Evolutionary conservation across 2,888 invertebrate species (phyloP).

Genomic region (Furcula furcula): DNA sequence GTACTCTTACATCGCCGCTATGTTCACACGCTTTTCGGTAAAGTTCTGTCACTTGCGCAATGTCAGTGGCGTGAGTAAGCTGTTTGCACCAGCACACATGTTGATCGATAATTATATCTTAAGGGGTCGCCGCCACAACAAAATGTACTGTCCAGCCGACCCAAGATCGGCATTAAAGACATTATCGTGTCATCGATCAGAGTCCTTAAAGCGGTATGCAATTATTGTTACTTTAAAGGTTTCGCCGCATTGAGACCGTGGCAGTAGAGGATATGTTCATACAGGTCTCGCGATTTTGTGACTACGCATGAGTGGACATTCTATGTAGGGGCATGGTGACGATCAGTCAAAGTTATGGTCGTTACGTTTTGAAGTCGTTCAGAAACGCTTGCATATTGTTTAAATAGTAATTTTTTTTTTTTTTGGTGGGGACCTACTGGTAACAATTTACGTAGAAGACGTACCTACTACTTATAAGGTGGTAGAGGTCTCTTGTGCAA

Average conservation of each 20-base stretch:
- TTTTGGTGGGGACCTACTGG: no score
- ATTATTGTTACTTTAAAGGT: slow-evolving; percentile 56
- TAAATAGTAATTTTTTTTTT: no score
- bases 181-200: slow-evolving; percentile 75
- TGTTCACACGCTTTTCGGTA: neutral
- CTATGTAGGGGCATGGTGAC: no score
- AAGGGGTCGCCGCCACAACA: slow-evolving; percentile 44
- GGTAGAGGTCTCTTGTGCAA: no score
- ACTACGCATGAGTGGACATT: no score
- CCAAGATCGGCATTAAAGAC: slow-evolving; percentile 63
- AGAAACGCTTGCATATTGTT: no score
- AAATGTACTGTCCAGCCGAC: slow-evolving; percentile 55
- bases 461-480: no score
- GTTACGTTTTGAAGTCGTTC: no score
- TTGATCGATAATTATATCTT: slow-evolving; percentile 32
- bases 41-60: neutral
- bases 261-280: neutral
- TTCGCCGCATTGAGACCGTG: slow-evolving; percentile 1
- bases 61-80: neutral
- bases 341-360: no score
- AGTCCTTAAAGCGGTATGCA: slow-evolving; percentile 66
- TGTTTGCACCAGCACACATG: slow-evolving; percentile 28
- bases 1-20: no score
- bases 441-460: no score
- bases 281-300: no score